Evolutionary conservation across 2,797 vertebrate species (phyloP), one percentile per base, ranked within the genome.

Genomic region (Artibeus lituratus): DNA sequence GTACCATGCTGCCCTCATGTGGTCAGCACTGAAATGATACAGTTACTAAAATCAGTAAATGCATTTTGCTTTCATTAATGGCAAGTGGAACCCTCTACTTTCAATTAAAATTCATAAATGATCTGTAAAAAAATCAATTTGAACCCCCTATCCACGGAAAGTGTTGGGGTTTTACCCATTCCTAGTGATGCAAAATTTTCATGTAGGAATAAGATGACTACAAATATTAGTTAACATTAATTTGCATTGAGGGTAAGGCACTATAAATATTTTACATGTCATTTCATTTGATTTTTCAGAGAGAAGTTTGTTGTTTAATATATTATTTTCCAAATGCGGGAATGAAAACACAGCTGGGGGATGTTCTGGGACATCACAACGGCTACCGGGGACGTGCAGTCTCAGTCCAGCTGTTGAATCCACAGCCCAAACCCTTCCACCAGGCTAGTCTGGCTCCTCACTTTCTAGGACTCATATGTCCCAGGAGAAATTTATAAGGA

Each of bases 1-100:
- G 97, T 95, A 74, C 97, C 93, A 96, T 98, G 96, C 97, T 98
- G 98, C 98, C 98, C 98, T 96, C 98, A 12, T 67, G 98, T 94
- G 98, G 96, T 96, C 83, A 92, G 7, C 0, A 1, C 0, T 42
- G 44, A 83, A 78, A 49, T 88, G 39, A 87, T 19, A 80, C 32
- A 76, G 22, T 57, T 24, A 8, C 14, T 65, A 15, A 35, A 73
- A 42, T 19, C 39, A 47, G 24, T 15, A 32, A 77, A 53, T 7
- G 19, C 0, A 5, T 37, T 16, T 73, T 80, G 55, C 87, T 90
- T 90, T 77, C 90, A 90, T 16, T 10, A 82, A 44, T 15, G 7
- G 16, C 74, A 74, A 93, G 22, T 18, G 47, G 74, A 94, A 83
- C 51, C 0, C 14, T 67, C 59, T 39, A 32, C 16, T 77, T 77